Evolutionary conservation across 2,888 invertebrate genomes (phyloP).

Genomic region (Junonia oenone): DNA sequence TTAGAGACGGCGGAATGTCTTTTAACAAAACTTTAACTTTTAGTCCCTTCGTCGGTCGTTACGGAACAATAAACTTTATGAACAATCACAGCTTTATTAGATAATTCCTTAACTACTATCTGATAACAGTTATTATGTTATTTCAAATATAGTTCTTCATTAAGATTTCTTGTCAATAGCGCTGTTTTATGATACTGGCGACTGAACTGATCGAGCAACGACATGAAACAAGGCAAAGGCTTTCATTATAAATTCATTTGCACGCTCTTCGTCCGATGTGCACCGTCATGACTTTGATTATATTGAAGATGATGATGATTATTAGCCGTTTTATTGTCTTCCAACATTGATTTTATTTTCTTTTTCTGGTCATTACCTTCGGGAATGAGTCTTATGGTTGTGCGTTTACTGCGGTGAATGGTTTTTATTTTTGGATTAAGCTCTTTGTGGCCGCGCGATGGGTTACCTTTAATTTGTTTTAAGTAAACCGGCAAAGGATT

Average conservation of each 20-base stretch:
- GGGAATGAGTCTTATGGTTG: constrained; percentile 21
- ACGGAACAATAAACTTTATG: neutral
- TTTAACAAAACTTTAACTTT: constrained; percentile 2
- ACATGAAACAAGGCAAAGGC: constrained; percentile 28
- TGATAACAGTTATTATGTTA: neutral
- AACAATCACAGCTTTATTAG: neutral
- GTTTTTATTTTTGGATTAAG: constrained; percentile 16
- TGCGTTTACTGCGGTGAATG: constrained; percentile 5
- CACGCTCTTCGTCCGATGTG: constrained; percentile 46
- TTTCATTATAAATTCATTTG: constrained; percentile 67
- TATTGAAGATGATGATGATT: constrained; percentile 53
- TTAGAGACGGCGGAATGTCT: constrained; percentile 1
- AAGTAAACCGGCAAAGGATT: neutral
- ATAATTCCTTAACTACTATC: neutral
- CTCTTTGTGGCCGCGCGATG: constrained; percentile 4
- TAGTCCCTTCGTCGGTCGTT: neutral
- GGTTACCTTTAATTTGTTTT: constrained; percentile 11
- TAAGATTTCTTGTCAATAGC: neutral
- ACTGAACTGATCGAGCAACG: constrained; percentile 1
- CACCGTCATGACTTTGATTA: constrained; percentile 65
- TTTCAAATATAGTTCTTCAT: neutral
- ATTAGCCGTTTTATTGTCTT: constrained; percentile 61
- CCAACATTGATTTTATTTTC: constrained; percentile 54
- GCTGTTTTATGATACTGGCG: neutral
- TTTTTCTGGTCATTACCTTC: constrained; percentile 42